Evolutionary conservation across 2,113 vertebrate species (phyloP), one percentile per base, ranked within the genome.

Genomic region (Plectropomus leopardus): DNA sequence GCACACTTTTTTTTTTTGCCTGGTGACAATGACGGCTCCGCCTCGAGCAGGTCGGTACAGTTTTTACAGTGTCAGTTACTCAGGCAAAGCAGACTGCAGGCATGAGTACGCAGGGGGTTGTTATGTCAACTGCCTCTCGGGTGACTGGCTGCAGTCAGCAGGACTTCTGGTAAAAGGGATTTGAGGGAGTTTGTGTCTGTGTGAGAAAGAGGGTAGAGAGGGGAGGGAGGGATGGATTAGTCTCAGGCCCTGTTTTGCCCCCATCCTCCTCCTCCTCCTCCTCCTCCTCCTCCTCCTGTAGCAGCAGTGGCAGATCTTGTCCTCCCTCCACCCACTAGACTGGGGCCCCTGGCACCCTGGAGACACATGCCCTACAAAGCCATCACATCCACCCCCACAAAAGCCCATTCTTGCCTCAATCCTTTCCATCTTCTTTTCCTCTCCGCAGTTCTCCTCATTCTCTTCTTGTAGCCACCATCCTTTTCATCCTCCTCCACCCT

Each of bases 81-180:
- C 65, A 53, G 64, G 57, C 63, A 71, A 24, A 87, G 80, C 82
- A 59, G 44, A 89, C 58, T 50, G 53, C 70, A 78, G 83, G 82
- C 86, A 61, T 81, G 80, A 86, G 82, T 72, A 79, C 72, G 67
- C 78, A 32, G 60, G 79, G 84, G 83, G 84, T 74, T 86, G 91
- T 92, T 91, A 80, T 93, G 91, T 93, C 89, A 93, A 92, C 92
- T 78, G 86, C 36, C 80, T 92, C 73, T 87, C 57, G 86, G 91
- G 76, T 87, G 91, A 88, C 85, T 86, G 90, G 77, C 68, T 75
- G 11, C 71, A 89, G 82, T 89, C 90, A 87, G 88, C 84, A 28
- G 86, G 87, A 86, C 80, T 89, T 92, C 89, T 91, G 92, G 88
- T 93, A 89, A 92, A 86, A 80, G 79, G 91, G 88, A 87, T 91